Conservation (phyloP, 1,140 invertebrate species). For the Oncopodura yosiiana region DNA sequence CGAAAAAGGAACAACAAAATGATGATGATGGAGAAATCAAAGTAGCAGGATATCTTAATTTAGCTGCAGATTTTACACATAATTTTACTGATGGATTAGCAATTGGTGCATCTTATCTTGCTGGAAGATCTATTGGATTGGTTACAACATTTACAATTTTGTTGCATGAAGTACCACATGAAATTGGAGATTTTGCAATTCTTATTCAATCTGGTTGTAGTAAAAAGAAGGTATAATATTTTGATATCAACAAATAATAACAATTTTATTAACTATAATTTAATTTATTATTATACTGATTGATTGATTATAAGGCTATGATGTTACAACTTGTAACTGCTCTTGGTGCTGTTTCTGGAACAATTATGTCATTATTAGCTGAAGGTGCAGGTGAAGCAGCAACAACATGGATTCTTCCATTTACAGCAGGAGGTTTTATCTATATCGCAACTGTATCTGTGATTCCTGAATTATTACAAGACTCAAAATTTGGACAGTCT, state of each 20-base stretch:
- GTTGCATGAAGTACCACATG: slow-evolving; percentile 93
- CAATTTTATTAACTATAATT: neutral
- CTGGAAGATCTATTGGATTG: slow-evolving; percentile 67
- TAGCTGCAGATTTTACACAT: slow-evolving; percentile 89
- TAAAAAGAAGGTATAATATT: slow-evolving; percentile 57
- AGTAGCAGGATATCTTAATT: slow-evolving; percentile 84
- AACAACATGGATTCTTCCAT: slow-evolving; percentile 78
- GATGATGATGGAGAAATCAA: slow-evolving; percentile 55
- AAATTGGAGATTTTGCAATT: slow-evolving; percentile 97
- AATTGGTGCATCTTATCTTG: slow-evolving; percentile 92
- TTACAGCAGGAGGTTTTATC: slow-evolving; percentile 96
- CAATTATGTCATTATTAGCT: slow-evolving; percentile 69
- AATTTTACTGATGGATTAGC: slow-evolving; percentile 96
- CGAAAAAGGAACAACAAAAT: slow-evolving; percentile 5
- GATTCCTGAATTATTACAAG: slow-evolving; percentile 82
- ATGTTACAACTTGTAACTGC: slow-evolving; percentile 84
- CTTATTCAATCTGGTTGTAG: slow-evolving; percentile 86
- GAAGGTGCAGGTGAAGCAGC: slow-evolving; percentile 64
- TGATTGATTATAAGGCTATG: slow-evolving; percentile 58
- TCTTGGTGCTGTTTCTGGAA: slow-evolving; percentile 84
- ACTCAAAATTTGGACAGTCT: slow-evolving; percentile 73
- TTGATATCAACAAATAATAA: too few species aligned
- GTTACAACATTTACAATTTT: slow-evolving; percentile 89
- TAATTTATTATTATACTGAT: neutral
- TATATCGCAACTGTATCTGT: slow-evolving; percentile 96